Percentiles rank a stretch among this genome's conserved stretches.
phyloP scores from a whole-genome alignment of 1,140 invertebrate species.

The Drosophila carrolli region DNA sequence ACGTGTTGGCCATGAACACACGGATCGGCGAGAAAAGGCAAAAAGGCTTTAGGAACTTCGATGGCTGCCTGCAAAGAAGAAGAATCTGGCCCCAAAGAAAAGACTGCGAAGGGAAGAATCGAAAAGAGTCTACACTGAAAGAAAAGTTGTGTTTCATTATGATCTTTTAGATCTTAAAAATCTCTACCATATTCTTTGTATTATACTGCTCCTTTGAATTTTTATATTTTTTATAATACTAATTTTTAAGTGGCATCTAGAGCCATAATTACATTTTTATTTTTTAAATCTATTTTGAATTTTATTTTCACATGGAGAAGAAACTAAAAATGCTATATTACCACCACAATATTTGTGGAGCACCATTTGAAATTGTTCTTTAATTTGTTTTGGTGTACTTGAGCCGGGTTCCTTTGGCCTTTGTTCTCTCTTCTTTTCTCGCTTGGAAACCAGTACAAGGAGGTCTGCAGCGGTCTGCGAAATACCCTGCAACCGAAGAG shows the following conservation, averaged over 20 bases:
- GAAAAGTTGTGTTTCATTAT: neutral
- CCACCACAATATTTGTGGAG: too few relatives aligned
- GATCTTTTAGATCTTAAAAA: too few relatives aligned
- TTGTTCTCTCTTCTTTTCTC: constrained; percentile 17
- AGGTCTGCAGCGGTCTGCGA: constrained; percentile 2
- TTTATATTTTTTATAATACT: too few relatives aligned
- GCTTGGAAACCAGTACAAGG: constrained; percentile 34
- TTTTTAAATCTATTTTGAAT: too few relatives aligned
- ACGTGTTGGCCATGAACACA: constrained; percentile 48
- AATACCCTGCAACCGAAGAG: constrained; percentile 20
- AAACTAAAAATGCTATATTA: too few relatives aligned
- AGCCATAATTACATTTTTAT: too few relatives aligned
- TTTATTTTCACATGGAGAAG: too few relatives aligned
- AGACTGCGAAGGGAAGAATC: constrained; percentile 6
- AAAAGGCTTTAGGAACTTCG: constrained; percentile 6
- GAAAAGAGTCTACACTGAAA: constrained; percentile 8
- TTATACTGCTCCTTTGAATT: too few relatives aligned
- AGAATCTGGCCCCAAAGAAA: constrained; percentile 21
- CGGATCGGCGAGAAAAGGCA: constrained; percentile 1
- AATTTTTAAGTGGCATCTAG: too few relatives aligned
- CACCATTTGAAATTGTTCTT: too few relatives aligned
- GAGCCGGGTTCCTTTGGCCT: constrained; percentile 4
- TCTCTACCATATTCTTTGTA: too few relatives aligned
- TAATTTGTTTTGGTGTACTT: neutral
- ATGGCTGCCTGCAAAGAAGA: constrained; percentile 26